These are phyloP conservation scores for Meiosimyza decipiens DNA, from an alignment of 2,888 invertebrate species.

Conservation along the genomic window DNA sequence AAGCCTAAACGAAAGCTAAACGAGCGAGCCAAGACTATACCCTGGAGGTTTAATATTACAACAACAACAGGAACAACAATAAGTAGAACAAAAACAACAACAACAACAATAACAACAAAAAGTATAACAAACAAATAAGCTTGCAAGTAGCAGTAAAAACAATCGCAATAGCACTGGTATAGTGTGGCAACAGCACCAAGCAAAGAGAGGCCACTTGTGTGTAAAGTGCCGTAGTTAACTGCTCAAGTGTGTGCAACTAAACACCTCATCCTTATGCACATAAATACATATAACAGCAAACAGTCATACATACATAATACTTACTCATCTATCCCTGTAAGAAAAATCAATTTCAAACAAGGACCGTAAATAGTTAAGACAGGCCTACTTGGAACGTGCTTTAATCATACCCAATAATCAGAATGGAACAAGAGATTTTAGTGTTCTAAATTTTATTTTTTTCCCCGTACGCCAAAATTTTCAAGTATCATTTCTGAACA, in stretches of 20 bases:
- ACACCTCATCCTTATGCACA: slow-evolving; percentile 33
- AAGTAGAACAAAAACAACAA: slow-evolving; percentile 3
- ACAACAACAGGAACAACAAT: slow-evolving; percentile 2
- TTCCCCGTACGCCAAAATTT: no score
- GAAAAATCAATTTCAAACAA: no score
- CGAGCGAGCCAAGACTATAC: slow-evolving; percentile 19
- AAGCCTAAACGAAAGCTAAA: slow-evolving; percentile 28
- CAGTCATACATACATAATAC: not conserved
- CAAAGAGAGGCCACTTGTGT: slow-evolving; percentile 26
- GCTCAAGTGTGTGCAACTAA: slow-evolving; percentile 34
- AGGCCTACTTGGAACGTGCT: no score
- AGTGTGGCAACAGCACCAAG: not conserved
- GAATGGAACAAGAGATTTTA: no score
- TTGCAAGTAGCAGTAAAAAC: slow-evolving; percentile 14
- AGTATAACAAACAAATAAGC: slow-evolving; percentile 31
- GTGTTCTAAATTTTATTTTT: no score
- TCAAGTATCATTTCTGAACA: no score
- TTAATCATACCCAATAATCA: no score
- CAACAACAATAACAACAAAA: slow-evolving; percentile 7
- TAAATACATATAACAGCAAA: not conserved
- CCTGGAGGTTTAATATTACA: slow-evolving; percentile 15
- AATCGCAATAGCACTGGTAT: not conserved
- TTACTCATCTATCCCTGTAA: no score
- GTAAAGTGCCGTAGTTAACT: slow-evolving; percentile 34
- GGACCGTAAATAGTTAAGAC: no score